Percentiles rank a stretch among this genome's conserved stretches.
These are phyloP conservation scores for Xestia xanthographa DNA, from an alignment of 2,888 invertebrate genomes.

Conservation along the genomic window DNA sequence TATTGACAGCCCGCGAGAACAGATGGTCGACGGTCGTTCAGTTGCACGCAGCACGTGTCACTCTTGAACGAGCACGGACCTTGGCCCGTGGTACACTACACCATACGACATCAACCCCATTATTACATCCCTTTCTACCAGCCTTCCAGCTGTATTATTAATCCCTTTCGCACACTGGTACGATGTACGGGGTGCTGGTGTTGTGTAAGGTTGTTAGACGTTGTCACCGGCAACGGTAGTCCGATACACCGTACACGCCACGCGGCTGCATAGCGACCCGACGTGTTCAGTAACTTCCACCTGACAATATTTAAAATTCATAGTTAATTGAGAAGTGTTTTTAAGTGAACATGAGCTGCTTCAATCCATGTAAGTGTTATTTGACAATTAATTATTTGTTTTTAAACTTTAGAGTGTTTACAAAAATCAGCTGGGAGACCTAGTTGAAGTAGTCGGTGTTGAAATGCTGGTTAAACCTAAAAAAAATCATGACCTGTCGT, in stretches of 20 bases:
- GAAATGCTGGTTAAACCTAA: conserved; percentile 67
- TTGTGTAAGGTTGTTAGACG: conserved; percentile 87
- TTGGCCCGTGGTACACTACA: conserved; percentile 77
- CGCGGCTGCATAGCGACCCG: conserved; percentile 78
- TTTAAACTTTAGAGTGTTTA: conserved; percentile 27
- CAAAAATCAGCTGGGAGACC: conserved; percentile 29
- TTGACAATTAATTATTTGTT: conserved; percentile 11
- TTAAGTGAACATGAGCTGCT: conserved; percentile 27
- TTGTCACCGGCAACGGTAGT: conserved; percentile 88
- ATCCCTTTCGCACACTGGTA: conserved; percentile 79
- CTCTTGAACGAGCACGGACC: conserved; percentile 86
- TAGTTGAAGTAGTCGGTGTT: conserved; percentile 30
- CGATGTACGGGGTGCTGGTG: conserved; percentile 80
- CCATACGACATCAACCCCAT: conserved; percentile 82
- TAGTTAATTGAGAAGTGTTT: conserved; percentile 56
- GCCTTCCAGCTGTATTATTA: conserved; percentile 65
- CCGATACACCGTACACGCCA: conserved; percentile 86
- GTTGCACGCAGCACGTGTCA: conserved; percentile 82
- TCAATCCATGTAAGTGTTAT: conserved; percentile 56
- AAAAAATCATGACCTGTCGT: conserved; percentile 68
- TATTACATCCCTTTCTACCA: conserved; percentile 76
- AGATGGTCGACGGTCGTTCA: conserved; percentile 80
- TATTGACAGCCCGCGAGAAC: conserved; percentile 70
- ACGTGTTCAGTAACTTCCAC: conserved; percentile 80
- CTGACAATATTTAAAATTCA: conserved; percentile 75